Conservation (phyloP, 1,140 invertebrate genomes). For the Bathynomus jamesi region DNA sequence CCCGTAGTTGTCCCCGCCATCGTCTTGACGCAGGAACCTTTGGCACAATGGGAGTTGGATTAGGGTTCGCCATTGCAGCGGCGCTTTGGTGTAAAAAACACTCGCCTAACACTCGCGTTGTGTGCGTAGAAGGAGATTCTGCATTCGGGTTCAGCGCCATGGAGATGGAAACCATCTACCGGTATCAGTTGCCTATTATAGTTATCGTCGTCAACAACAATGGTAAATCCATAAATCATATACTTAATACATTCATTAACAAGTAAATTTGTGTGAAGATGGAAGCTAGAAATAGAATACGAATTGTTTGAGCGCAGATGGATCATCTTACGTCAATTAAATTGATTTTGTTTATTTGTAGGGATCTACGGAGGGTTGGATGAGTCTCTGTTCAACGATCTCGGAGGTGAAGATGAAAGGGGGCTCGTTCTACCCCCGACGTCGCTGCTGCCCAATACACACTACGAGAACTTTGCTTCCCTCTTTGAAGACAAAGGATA, state of each 20-base stretch:
- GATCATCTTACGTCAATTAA: not conserved
- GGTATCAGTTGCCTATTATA: slow-evolving; percentile 84
- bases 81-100: slow-evolving; percentile 78
- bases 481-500: slow-evolving; percentile 75
- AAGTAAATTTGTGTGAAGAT: not conserved
- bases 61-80: slow-evolving; percentile 86
- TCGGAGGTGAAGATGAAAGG: slow-evolving; percentile 58
- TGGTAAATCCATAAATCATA: slow-evolving; percentile 51
- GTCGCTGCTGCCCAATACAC: slow-evolving; percentile 61
- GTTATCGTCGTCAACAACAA: slow-evolving; percentile 93
- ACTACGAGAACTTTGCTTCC: slow-evolving; percentile 83
- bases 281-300: not conserved
- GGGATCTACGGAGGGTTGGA: slow-evolving; percentile 48
- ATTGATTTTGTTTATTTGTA: not conserved
- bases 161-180: slow-evolving; percentile 89
- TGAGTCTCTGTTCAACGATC: slow-evolving; percentile 59
- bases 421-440: slow-evolving; percentile 62
- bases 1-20: slow-evolving; percentile 1
- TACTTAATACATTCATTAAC: too few species aligned
- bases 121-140: slow-evolving; percentile 85
- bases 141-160: slow-evolving; percentile 96
- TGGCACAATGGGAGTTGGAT: slow-evolving; percentile 94
- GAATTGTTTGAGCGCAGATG: not conserved
- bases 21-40: slow-evolving; percentile 57
- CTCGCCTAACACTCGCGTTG: slow-evolving; percentile 67